Percentiles rank a stretch among this genome's conserved stretches.
Evolutionary conservation across 2,113 vertebrate species (phyloP).

Genomic region (Diadophis punctatus): DNA sequence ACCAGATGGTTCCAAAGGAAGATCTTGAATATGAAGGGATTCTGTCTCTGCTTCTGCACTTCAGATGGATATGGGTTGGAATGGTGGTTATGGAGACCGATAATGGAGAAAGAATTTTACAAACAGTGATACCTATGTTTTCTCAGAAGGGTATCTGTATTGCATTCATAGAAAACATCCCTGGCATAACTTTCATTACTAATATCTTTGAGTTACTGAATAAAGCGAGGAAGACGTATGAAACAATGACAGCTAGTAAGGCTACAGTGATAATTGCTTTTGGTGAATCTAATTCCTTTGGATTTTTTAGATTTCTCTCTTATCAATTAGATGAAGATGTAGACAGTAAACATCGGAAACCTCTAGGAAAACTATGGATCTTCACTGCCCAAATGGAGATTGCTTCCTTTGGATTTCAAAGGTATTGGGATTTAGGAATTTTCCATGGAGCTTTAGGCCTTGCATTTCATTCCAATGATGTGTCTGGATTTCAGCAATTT

Average conservation of each 20-base stretch:
- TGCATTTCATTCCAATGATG: neutral
- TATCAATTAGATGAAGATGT: neutral
- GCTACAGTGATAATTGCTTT: neutral
- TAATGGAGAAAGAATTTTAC: neutral
- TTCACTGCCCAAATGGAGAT: neutral
- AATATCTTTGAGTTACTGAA: neutral
- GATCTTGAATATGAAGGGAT: neutral
- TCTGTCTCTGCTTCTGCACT: neutral
- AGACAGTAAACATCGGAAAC: neutral
- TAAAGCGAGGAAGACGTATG: neutral
- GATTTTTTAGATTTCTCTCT: neutral
- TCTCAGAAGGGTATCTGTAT: neutral
- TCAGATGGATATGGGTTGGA: neutral
- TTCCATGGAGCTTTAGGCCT: neutral
- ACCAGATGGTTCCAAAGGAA: neutral
- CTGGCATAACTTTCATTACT: neutral
- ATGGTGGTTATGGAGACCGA: neutral
- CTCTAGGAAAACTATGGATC: neutral
- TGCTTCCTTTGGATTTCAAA: neutral
- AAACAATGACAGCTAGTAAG: neutral
- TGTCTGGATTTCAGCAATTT: neutral
- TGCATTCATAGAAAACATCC: neutral
- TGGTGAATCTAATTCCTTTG: neutral
- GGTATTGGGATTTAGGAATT: neutral
- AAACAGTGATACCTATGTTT: neutral